A percentile compares a stretch with the other conserved stretches of the same genome.
Conservation (phyloP, 2,797 vertebrate genomes). For the Pipistrellus pygmaeus region DNA sequence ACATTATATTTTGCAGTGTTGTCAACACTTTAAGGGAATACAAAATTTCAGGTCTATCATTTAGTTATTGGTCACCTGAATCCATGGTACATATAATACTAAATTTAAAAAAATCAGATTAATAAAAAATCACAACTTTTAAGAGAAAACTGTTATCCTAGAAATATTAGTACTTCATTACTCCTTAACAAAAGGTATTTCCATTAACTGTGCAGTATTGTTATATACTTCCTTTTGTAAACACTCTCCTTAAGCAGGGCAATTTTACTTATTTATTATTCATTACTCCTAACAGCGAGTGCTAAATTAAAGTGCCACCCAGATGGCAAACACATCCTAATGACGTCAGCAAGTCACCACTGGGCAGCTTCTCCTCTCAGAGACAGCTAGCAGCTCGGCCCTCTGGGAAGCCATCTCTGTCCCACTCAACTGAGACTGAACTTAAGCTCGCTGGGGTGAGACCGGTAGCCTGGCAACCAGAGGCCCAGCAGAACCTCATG, state of each 20-base stretch:
- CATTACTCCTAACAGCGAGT: neutral
- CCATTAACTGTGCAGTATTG: neutral
- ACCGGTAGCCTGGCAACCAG: conserved; percentile 80
- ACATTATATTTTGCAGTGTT: neutral
- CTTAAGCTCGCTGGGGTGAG: conserved; percentile 79
- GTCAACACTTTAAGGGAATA: neutral
- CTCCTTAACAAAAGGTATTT: neutral
- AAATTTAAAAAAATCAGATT: neutral
- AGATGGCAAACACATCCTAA: conserved; percentile 79
- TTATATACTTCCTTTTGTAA: conserved; percentile 1
- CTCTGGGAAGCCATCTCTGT: conserved; percentile 78
- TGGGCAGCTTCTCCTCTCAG: conserved; percentile 68
- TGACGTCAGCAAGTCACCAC: conserved; percentile 74
- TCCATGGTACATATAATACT: neutral
- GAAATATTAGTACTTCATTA: conserved; percentile 32
- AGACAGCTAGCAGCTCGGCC: conserved; percentile 50
- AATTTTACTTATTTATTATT: conserved; percentile 68
- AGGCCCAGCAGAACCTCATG: conserved; percentile 54
- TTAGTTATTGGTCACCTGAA: neutral
- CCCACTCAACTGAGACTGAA: conserved; percentile 74
- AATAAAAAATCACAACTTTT: conserved; percentile 12
- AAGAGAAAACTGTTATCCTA: neutral
- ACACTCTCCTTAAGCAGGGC: conserved; percentile 68
- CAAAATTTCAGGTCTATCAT: neutral
- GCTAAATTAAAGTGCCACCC: conserved; percentile 81